Conservation (phyloP, 1,140 invertebrate genomes). For the Trichomalopsis sarcophagae region DNA sequence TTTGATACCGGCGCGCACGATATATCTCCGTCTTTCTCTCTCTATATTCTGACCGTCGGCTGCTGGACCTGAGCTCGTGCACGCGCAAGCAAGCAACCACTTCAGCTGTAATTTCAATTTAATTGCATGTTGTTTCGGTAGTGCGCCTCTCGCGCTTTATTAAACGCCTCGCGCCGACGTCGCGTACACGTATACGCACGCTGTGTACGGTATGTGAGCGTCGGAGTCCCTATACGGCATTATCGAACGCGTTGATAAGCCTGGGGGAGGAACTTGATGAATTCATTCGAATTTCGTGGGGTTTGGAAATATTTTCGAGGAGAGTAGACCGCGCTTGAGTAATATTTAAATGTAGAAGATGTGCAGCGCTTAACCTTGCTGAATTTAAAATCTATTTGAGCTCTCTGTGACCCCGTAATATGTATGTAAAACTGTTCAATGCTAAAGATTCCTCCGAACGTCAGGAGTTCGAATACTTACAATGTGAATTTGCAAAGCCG, state of each 20-base stretch:
- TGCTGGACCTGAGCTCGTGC: constrained; percentile 48
- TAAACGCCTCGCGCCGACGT: constrained; percentile 65
- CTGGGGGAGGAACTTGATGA: constrained; percentile 33
- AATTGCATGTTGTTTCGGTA: constrained; percentile 70
- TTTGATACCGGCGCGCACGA: constrained; percentile 39
- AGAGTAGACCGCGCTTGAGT: background rate
- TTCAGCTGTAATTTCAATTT: constrained; percentile 68
- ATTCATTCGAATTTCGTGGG: constrained; percentile 14
- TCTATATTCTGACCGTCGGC: background rate
- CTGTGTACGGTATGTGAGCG: constrained; percentile 31
- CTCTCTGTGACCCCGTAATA: background rate
- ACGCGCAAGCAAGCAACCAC: background rate
- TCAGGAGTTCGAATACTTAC: background rate
- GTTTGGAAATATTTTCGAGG: background rate
- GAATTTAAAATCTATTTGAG: background rate
- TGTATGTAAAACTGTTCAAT: background rate
- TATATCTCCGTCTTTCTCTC: background rate
- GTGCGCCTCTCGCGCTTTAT: constrained; percentile 63
- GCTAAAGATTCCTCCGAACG: background rate
- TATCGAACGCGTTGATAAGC: constrained; percentile 42
- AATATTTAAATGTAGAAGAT: background rate
- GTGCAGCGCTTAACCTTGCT: background rate
- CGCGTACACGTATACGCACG: constrained; percentile 51
- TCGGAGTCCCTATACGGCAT: constrained; percentile 49
- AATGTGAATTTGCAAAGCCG: background rate